Percentiles rank a stretch among this genome's conserved stretches.
phyloP scores from a whole-genome alignment of 2,888 invertebrate genomes.

The Philereme vetulata region DNA sequence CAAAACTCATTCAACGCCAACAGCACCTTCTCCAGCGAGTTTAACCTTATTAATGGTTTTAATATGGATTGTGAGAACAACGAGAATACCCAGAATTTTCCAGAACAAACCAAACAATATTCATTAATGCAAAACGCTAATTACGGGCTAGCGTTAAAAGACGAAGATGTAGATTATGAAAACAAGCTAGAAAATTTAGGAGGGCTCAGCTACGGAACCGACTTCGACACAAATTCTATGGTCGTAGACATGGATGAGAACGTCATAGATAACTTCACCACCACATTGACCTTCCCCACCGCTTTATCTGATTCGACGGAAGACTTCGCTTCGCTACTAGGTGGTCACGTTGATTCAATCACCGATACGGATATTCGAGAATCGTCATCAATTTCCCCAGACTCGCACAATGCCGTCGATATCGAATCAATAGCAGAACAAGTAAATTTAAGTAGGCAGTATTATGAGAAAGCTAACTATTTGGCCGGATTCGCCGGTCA shows the following conservation, averaged over 20 bases:
- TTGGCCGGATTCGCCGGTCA: constrained; percentile 71
- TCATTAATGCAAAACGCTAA: constrained; percentile 92
- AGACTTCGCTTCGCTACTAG: constrained; percentile 90
- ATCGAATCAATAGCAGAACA: constrained; percentile 92
- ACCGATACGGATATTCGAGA: constrained; percentile 87
- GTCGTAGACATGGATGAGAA: constrained; percentile 92
- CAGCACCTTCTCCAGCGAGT: constrained; percentile 86
- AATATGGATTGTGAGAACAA: constrained; percentile 91
- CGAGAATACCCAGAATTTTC: constrained; percentile 80
- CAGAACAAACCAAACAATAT: constrained; percentile 88
- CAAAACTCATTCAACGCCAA: constrained; percentile 89
- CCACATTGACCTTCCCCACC: constrained; percentile 90
- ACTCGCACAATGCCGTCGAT: constrained; percentile 86
- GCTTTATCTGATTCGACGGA: constrained; percentile 91
- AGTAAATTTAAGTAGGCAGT: constrained; percentile 85
- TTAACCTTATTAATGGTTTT: constrained; percentile 87
- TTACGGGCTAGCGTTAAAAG: constrained; percentile 91
- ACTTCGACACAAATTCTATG: constrained; percentile 89
- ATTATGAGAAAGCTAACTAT: constrained; percentile 79
- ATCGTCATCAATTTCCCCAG: constrained; percentile 88
- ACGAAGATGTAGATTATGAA: constrained; percentile 92
- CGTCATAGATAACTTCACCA: constrained; percentile 92
- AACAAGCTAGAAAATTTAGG: constrained; percentile 89
- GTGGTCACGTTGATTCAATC: constrained; percentile 88
- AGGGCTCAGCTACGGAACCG: constrained; percentile 81